Base-by-base conservation (phyloP, 2,888 invertebrate species). In the Meteorus cinctellus region DNA sequence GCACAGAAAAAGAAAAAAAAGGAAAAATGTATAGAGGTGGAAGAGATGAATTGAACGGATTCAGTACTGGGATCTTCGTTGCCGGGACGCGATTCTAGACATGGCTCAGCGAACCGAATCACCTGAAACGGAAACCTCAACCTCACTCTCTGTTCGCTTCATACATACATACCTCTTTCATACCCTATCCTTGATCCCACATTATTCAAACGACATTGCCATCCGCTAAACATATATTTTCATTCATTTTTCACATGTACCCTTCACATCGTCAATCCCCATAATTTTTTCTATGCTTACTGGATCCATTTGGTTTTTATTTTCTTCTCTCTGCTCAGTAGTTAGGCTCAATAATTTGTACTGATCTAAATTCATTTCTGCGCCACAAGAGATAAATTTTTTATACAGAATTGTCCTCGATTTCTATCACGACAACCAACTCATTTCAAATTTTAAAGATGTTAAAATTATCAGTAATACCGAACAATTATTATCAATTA, bases 111-210 rank as follows among this genome's bases (percentile, higher is more conserved):
- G 71, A 70, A 24, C 66, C 75, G 60, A 76, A 76, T 76, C 72
- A 72, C 72, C 60, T 51, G 76, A 72, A 76, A 72, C 71, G 76
- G 72, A 76, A 76, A 76, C 76, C 63, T 69, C 66, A 75, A 71
- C 75, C 60, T 36, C 27, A 41, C 60, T 36, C 19, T 24, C 41
- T 6, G 5, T 36, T 31, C 63, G 27, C 65, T 24, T 55, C 51
- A 73, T 63, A 29, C 51, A 60, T 14, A n/a, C 41, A 59, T 70
- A 27, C 24, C 36, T 59, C 16, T 71, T 41, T 71, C 60, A 65
- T 65, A 24, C 41, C 34, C 12, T 36, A 65, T 65, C 41, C 55
- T 55, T 55, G 19, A 55, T 55, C 55, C 55, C 19, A 19, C 55
- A 19, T 55, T 55, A 55, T 55, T 55, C 55, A 19, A 55, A 55